phyloP scores from a whole-genome alignment of 2,113 vertebrate genomes.

The Plectropomus leopardus region DNA sequence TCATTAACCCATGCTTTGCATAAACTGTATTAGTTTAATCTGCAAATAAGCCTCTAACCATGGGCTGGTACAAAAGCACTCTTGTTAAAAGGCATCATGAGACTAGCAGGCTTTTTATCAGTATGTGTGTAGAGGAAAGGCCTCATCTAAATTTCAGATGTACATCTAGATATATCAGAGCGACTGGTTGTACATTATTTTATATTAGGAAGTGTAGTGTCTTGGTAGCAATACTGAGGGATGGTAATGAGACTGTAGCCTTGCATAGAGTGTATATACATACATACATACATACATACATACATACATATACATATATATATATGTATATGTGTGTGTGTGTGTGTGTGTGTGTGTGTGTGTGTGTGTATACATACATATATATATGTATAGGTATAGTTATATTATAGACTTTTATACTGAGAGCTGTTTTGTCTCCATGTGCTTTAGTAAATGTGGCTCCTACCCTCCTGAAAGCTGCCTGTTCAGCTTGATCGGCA shows the following conservation, averaged over 20 bases:
- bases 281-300: too few relatives aligned
- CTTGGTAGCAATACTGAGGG: not conserved
- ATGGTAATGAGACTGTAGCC: conserved; percentile 2
- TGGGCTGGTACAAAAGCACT: conserved; percentile 33
- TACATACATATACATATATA: too few relatives aligned
- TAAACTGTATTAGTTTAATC: conserved; percentile 54
- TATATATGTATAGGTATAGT: not conserved
- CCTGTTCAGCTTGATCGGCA: conserved; percentile 94
- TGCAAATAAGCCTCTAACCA: conserved; percentile 46
- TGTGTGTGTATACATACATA: too few relatives aligned
- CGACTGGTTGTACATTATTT: not conserved
- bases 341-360: too few relatives aligned
- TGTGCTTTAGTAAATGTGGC: conserved; percentile 90
- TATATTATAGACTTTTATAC: not conserved
- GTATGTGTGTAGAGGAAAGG: not conserved
- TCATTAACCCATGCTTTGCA: conserved; percentile 55
- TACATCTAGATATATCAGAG: not conserved
- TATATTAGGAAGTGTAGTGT: too few relatives aligned
- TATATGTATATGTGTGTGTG: too few relatives aligned
- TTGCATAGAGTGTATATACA: not conserved
- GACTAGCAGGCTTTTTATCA: not conserved
- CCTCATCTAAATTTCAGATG: not conserved
- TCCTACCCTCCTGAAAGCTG: conserved; percentile 94
- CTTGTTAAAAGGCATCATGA: conserved; percentile 45
- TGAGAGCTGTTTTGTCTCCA: conserved; percentile 12